Evolutionary conservation across 2,797 vertebrate species (phyloP).

Genomic region (Okamejei kenojei): DNA sequence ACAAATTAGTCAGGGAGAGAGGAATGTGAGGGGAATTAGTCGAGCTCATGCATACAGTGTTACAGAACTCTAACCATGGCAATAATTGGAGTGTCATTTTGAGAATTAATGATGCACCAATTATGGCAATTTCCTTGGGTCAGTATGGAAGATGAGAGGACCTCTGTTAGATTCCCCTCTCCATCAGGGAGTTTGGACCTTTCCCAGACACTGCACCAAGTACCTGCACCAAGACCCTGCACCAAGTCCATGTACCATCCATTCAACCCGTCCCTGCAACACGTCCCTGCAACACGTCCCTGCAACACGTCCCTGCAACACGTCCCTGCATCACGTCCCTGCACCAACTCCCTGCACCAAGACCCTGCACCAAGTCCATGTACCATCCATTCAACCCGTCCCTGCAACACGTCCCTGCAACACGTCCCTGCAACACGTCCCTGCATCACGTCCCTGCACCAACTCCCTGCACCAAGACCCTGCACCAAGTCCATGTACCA

Average conservation of each 20-base stretch:
- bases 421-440: no score
- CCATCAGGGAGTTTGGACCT: neutral
- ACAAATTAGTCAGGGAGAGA: neutral
- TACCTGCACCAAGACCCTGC: no score
- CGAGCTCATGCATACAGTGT: neutral
- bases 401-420: no score
- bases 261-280: no score
- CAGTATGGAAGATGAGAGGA: neutral
- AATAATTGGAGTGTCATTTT: neutral
- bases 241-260: no score
- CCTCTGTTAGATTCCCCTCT: neutral
- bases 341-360: neutral
- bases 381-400: no score
- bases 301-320: neutral
- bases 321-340: no score
- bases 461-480: no score
- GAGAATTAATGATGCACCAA: neutral
- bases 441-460: no score
- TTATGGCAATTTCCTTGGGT: neutral
- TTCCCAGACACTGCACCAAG: neutral
- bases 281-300: no score
- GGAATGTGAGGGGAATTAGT: neutral
- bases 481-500: no score
- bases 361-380: neutral
- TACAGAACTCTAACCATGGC: neutral